Conservation (phyloP, 2,113 vertebrate species). For the Ifrita kowaldi region DNA sequence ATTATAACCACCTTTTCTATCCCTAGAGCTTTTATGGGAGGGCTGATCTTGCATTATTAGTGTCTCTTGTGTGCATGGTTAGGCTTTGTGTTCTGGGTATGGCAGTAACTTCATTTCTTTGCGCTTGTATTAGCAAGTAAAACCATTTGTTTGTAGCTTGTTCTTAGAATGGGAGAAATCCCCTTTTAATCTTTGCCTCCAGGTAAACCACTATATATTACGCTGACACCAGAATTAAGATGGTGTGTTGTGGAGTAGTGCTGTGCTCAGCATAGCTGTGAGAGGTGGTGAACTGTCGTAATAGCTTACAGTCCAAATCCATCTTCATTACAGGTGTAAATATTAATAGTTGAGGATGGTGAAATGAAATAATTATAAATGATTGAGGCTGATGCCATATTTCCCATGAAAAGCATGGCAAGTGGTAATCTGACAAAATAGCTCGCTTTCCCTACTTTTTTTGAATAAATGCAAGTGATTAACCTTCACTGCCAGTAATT, state of each 20-base stretch:
- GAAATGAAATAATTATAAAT: constrained; percentile 38
- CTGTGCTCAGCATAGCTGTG: neutral
- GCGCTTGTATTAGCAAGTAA: neutral
- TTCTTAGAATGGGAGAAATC: neutral
- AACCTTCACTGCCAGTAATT: constrained; percentile 25
- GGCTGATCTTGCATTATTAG: neutral
- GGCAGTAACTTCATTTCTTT: neutral
- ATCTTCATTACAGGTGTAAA: constrained; percentile 54
- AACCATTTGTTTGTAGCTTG: neutral
- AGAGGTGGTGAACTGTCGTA: neutral
- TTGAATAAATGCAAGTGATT: neutral
- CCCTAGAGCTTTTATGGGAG: neutral
- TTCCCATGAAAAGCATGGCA: neutral
- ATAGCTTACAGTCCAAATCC: constrained; percentile 30
- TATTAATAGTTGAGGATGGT: constrained; percentile 49
- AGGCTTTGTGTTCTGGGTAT: neutral
- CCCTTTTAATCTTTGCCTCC: constrained; percentile 15
- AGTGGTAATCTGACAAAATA: neutral
- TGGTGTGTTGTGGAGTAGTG: neutral
- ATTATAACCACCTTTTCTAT: neutral
- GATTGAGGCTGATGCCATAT: constrained; percentile 1
- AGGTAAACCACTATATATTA: neutral
- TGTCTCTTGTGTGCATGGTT: neutral
- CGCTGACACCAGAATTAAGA: neutral
- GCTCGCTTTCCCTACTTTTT: neutral